Conservation (phyloP, 2,888 invertebrate genomes). For the Dendrolimus houi region DNA sequence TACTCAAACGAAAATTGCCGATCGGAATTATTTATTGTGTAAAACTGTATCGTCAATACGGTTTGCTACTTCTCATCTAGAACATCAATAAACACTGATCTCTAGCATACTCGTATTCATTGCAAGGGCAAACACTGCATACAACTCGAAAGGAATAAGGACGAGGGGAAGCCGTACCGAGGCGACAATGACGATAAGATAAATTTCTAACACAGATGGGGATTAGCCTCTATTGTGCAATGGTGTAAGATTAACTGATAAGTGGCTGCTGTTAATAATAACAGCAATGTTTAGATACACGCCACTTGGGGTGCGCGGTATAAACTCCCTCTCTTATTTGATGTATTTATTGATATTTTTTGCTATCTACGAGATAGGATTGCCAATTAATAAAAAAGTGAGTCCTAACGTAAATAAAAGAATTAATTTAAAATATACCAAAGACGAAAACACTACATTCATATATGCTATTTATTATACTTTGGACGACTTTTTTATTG, state of each 20-base stretch:
- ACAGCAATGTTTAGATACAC: slow-evolving; percentile 53
- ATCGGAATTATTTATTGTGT: no score
- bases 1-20: no score
- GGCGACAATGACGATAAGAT: slow-evolving; percentile 63
- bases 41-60: no score
- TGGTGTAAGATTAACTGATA: slow-evolving; percentile 74
- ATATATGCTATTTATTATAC: no score
- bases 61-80: no score
- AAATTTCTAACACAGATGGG: slow-evolving; percentile 68
- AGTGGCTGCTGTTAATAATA: slow-evolving; percentile 71
- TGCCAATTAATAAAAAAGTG: slow-evolving; percentile 16
- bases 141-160: slow-evolving; percentile 26
- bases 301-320: slow-evolving; percentile 27
- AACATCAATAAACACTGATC: no score
- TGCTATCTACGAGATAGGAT: slow-evolving; percentile 17
- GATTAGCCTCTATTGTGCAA: slow-evolving; percentile 66
- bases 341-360: slow-evolving; percentile 44
- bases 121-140: slow-evolving; percentile 26
- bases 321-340: slow-evolving; percentile 1
- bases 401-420: neutral
- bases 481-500: no score
- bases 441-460: neutral
- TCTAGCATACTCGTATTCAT: slow-evolving; percentile 3
- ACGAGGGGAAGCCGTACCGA: slow-evolving; percentile 24
- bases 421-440: neutral